Percentiles rank a stretch among this genome's conserved stretches.
phyloP scores from a whole-genome alignment of 1,140 invertebrate species.

The Onthophagus taurus region DNA sequence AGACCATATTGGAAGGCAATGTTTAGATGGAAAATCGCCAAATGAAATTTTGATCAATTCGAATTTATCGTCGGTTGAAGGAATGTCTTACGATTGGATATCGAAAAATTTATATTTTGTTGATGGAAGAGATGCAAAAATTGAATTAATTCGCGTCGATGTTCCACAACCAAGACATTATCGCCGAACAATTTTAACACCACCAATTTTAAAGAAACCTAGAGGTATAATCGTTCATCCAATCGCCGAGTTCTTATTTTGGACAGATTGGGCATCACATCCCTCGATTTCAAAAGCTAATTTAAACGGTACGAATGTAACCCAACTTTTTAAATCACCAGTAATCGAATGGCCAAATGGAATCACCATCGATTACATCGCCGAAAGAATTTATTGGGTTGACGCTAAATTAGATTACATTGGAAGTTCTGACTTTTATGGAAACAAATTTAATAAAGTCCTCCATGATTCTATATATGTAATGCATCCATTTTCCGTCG shows the following conservation, averaged over 20 bases:
- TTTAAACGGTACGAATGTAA: constrained; percentile 71
- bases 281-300: constrained; percentile 75
- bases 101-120: constrained; percentile 87
- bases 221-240: constrained; percentile 85
- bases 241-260: constrained; percentile 72
- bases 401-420: constrained; percentile 80
- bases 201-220: constrained; percentile 64
- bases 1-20: constrained; percentile 70
- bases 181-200: constrained; percentile 66
- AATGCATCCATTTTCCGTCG: constrained; percentile 76
- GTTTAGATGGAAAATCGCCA: constrained; percentile 55
- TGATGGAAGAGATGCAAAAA: constrained; percentile 65
- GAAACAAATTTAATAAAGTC: constrained; percentile 64
- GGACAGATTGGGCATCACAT: constrained; percentile 85
- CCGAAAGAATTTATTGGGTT: constrained; percentile 78
- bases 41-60: constrained; percentile 63
- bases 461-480: constrained; percentile 54
- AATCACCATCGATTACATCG: constrained; percentile 74
- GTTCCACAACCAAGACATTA: constrained; percentile 57
- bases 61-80: constrained; percentile 76
- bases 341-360: constrained; percentile 80
- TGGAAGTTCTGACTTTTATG: constrained; percentile 74
- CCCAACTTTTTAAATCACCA: constrained; percentile 54
- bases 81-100: constrained; percentile 91
- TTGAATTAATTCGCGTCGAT: constrained; percentile 71